Evolutionary conservation across 2,797 vertebrate genomes (phyloP).

Genomic region (Acipenser transmontanus): DNA sequence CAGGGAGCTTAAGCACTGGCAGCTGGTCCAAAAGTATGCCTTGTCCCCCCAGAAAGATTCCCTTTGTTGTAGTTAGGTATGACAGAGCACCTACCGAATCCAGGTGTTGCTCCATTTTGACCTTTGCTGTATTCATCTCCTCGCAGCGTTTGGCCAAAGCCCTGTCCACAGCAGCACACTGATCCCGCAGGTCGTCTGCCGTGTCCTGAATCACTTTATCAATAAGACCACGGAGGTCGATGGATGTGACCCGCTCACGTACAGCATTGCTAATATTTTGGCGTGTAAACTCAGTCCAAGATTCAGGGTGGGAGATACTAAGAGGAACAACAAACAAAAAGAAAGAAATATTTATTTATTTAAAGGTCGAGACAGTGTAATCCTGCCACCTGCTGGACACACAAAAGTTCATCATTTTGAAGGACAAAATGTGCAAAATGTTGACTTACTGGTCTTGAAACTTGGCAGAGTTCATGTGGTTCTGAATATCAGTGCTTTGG

Average conservation of each 20-base stretch:
- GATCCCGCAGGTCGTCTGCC: slow-evolving; percentile 64
- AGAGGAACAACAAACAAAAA: not conserved
- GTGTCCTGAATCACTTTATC: slow-evolving; percentile 70
- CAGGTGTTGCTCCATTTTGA: slow-evolving; percentile 62
- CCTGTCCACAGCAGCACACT: slow-evolving; percentile 55
- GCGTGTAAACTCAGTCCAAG: slow-evolving; percentile 71
- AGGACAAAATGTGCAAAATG: not conserved
- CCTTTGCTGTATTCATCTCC: slow-evolving; percentile 61
- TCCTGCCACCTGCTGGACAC: too few species aligned
- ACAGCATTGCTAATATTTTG: slow-evolving; percentile 66
- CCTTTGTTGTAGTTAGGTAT: too few species aligned
- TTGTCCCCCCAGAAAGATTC: too few species aligned
- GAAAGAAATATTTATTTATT: too few species aligned
- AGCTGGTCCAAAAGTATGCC: too few species aligned
- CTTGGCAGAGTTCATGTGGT: slow-evolving; percentile 59
- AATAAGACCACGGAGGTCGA: slow-evolving; percentile 63
- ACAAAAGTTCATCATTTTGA: not conserved
- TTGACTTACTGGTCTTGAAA: slow-evolving; percentile 74
- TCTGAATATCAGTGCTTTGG: slow-evolving; percentile 63
- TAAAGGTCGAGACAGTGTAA: too few species aligned
- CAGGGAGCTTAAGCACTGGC: too few species aligned
- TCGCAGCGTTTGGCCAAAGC: slow-evolving; percentile 65
- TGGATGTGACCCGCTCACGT: slow-evolving; percentile 60
- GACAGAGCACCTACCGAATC: slow-evolving; percentile 43
- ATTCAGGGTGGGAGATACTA: slow-evolving; percentile 64